Evolutionary conservation across 2,888 invertebrate genomes (phyloP), one percentile per base, ranked within the genome.

Genomic region (Heliconius sara): DNA sequence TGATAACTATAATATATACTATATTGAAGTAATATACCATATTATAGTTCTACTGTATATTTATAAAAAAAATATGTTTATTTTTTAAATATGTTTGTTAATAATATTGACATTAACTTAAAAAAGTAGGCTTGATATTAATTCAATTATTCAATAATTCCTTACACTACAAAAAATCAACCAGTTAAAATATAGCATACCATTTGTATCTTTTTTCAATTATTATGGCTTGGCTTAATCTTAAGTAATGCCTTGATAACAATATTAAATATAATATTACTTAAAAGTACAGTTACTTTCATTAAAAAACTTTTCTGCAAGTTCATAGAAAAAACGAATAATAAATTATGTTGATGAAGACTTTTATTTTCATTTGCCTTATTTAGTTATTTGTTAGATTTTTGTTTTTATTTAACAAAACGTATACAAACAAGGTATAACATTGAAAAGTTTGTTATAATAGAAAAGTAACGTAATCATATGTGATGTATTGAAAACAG

Each of bases 401-500:
- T 60, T 60, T n/a, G 25, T 43, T 72, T 6, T n/a, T 13, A 73
- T 5, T n/a, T 47, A 70, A 70, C 25, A 73, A 34, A 27, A 25
- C 60, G 13, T n/a, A n/a, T 75, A 65, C 22, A 63, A 22, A 22
- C 27, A 65, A 75, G 65, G 47, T 75, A 67, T 71, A 78, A 79
- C 66, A 75, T 74, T 78, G 73, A 75, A 66, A 75, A 75, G 75
- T 75, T 75, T 75, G 43, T 66, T 66, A 47, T 75, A 60, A 72
- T 81, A 79, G 63, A 76, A 78, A 78, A 79, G 65, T 70, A 76
- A 80, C 68, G 82, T 82, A 83, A 76, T 79, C 77, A 80, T 82
- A 83, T 70, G 85, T 82, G 84, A 84, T 82, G 85, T 68, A 85
- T 84, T 84, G 83, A 84, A 86, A 88, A 88, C 85, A 85, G 85